These are phyloP conservation scores for Heliothis peltigera DNA, from an alignment of 2,888 invertebrate species.

Conservation along the genomic window DNA sequence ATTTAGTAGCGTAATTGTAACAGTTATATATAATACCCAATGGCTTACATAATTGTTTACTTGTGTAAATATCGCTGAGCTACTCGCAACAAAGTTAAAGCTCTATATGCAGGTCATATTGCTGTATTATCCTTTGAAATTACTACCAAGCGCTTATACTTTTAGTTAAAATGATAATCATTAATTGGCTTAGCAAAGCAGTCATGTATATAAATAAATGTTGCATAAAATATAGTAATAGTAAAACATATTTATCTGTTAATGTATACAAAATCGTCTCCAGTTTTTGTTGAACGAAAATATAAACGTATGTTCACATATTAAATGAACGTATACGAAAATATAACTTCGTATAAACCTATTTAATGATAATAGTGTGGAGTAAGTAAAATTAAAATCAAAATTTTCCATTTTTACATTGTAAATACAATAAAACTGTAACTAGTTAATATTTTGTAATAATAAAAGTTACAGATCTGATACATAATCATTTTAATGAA, in stretches of 20 bases:
- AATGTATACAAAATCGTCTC: constrained; percentile 33
- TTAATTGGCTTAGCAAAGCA: constrained; percentile 53
- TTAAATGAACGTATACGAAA: constrained; percentile 22
- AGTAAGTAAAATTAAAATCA: constrained; percentile 6
- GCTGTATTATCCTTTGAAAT: constrained; percentile 58
- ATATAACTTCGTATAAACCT: constrained; percentile 27
- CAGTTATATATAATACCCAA: background rate
- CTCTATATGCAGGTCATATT: constrained; percentile 54
- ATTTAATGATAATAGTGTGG: constrained; percentile 10
- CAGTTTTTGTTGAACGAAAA: constrained; percentile 22
- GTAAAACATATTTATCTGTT: constrained; percentile 10
- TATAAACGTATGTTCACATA: constrained; percentile 27
- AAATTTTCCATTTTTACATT: constrained; percentile 8
- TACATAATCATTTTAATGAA: constrained; percentile 15
- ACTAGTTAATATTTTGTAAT: constrained; percentile 7
- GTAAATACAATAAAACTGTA: constrained; percentile 28
- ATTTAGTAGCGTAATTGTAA: constrained; percentile 1
- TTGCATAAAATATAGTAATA: constrained; percentile 39
- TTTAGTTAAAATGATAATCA: constrained; percentile 52
- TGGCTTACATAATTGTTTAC: constrained; percentile 3
- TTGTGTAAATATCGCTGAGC: constrained; percentile 32
- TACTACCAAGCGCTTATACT: constrained; percentile 53
- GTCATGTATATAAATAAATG: constrained; percentile 52
- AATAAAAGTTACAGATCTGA: constrained; percentile 7
- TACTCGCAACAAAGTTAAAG: constrained; percentile 44